These are phyloP conservation scores for human DNA, from an alignment of 2,113 vertebrate species.

Conservation along the genomic window GRCh38 chr3:127757501-127758000, in stretches of 20 bases:
- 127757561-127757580: neutral
- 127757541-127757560: neutral
- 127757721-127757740: neutral
- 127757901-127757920: no score
- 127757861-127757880: neutral
- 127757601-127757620: neutral
- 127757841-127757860: no score
- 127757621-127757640: neutral
- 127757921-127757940: no score
- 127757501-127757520: neutral
- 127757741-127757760: neutral
- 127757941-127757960: neutral
- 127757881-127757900: neutral
- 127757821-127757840: neutral
- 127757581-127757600: neutral
- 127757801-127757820: neutral
- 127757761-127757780: neutral
- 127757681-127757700: neutral
- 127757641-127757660: neutral
- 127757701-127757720: neutral
- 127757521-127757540: neutral
- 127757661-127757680: neutral
- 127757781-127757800: neutral
- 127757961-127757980: neutral
- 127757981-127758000: neutral